Evolutionary conservation across 37 sponge, comb jelly and placozoan species (phyloP), one percentile per base, ranked within the genome.

Genomic region (Aphrocallistes beatrix): DNA sequence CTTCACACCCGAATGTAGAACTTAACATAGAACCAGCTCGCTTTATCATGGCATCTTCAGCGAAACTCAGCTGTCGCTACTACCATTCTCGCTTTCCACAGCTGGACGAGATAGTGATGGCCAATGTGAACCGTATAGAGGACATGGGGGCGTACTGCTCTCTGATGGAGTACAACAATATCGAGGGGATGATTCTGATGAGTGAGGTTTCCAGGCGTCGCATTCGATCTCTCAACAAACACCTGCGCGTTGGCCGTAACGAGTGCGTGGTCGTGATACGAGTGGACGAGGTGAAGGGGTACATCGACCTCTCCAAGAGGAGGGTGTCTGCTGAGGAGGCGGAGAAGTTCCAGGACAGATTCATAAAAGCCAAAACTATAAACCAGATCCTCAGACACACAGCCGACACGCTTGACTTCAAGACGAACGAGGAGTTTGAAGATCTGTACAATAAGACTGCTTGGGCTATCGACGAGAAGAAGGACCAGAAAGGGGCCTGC

Each of bases 81-180:
- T 94, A 94, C 85, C 84, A 84, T 39, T 87, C 93, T 49, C 90
- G 83, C 42, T 95, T 90, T 51, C 99, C 99, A 23, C 93, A 98
- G 84, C 91, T 93, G 82, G 99, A 98, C 40, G 96, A 98, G 37
- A 96, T 98, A 38, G 99, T 98, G 85, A 95, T 98, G 99, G 99
- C 93, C 13, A 98, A 93, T 40, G 99, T 98, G 19, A 89, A 90
- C 51, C 90, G 92, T 60, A 95, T 98, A 3, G 93, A 94, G 1
- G 96, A 98, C 82, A 93, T 98, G 94, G 99, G 99, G 8, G 96
- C 99, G 0, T 98, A 98, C 88, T 96, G 95, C 51, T 93, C 82
- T 32, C 88, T 98, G 0, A 90, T 95, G 48, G 99, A 98, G 83
- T 98, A 98, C 89, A 91, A 94, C 87, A 91, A 95, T 85, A 92